Base-by-base conservation (phyloP, 2,888 invertebrate species). In the Dryadula phaetusa region DNA sequence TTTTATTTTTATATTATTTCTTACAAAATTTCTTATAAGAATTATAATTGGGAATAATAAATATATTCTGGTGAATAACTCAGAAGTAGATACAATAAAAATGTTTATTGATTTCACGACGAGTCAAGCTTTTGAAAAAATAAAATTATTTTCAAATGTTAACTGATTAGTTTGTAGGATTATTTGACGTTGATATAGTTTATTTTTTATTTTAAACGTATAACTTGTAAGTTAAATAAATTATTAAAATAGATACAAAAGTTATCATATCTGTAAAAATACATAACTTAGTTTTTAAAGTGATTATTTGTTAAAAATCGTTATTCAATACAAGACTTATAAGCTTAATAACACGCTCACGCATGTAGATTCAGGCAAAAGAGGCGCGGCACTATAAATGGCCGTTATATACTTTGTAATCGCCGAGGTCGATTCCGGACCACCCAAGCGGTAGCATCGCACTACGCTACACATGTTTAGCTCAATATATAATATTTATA, bases 401-500 rank as follows among this genome's bases (percentile, higher is more conserved):
- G 74, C 70, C 69, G 74, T 81, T 87, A 86, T 86, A 76, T 87
- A 84, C 82, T 81, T 81, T 79, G 80, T 86, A 87, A 86, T 84
- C 85, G 86, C 79, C 78, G 82, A 82, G 79, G 78, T 82, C 84
- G 86, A 87, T 82, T 84, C 80, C 74, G 80, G 92, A 92, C 92
- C 92, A 92, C 92, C 92, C 92, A 92, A 76, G 87, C 79, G 74
- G 88, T 72, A 76, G 72, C 71, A 52, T 66, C 64, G 77, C 76
- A 82, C 78, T 81, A 84, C 75, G 79, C 79, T 82, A 80, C 80
- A 79, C 79, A 79, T 80, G 77, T 64, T 74, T 56, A 62, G 68
- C 72, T 74, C 74, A 58, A 73, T 73, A 75, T 70, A 62, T 71
- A 60, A 71, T 66, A 64, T 58, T 16, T 72, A 76, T 74, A 72